Evolutionary conservation across 1,140 invertebrate species (phyloP).

Genomic region (Megathymus violae): DNA sequence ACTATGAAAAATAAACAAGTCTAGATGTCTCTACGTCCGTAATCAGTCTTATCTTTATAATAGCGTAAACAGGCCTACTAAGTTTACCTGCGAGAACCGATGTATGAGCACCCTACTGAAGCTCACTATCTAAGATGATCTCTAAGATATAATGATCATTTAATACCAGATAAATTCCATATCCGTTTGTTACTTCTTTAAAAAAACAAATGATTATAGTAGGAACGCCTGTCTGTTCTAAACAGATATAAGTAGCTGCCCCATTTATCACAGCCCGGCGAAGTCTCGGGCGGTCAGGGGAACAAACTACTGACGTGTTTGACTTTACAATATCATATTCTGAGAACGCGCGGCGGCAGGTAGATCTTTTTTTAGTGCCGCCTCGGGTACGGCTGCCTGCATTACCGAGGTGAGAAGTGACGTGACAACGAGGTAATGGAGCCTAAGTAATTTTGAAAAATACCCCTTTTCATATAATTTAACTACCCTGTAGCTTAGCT

Average conservation of each 20-base stretch:
- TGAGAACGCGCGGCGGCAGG: conserved; percentile 65
- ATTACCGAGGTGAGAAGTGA: conserved; percentile 49
- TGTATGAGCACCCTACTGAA: too few relatives aligned
- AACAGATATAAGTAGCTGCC: conserved; percentile 27
- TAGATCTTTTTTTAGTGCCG: conserved; percentile 60
- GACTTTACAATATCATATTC: conserved; percentile 75
- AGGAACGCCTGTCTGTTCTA: not conserved
- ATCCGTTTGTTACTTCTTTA: not conserved
- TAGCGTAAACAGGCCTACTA: too few relatives aligned
- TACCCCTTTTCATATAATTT: too few relatives aligned
- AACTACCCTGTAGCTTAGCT: too few relatives aligned
- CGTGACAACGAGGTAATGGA: conserved; percentile 48
- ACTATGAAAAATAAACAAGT: too few relatives aligned
- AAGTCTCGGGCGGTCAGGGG: conserved; percentile 41
- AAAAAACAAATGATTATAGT: not conserved
- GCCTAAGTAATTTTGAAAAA: conserved; percentile 39
- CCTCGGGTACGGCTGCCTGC: conserved; percentile 16
- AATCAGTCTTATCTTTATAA: too few relatives aligned
- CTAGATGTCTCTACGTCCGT: too few relatives aligned
- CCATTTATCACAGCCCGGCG: conserved; percentile 22
- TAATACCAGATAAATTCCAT: too few relatives aligned
- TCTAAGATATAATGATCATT: too few relatives aligned
- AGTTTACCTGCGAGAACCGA: too few relatives aligned
- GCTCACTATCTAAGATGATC: too few relatives aligned
- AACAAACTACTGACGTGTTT: conserved; percentile 65